These are phyloP conservation scores for Motacilla alba DNA, from an alignment of 2,113 vertebrate species.

Conservation along the genomic window DNA sequence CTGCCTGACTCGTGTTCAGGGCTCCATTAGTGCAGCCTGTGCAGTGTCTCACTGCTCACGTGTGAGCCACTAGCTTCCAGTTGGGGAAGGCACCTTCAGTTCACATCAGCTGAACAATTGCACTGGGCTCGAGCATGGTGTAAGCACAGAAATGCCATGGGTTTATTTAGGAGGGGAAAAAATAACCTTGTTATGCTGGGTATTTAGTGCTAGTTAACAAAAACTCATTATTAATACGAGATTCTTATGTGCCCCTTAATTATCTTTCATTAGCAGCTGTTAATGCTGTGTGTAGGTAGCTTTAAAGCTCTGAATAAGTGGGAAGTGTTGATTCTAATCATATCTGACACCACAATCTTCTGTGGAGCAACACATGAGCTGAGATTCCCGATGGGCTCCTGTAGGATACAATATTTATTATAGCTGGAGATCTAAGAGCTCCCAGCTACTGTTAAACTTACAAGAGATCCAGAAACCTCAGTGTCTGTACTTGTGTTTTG, in stretches of 20 bases:
- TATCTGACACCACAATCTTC: constrained; percentile 74
- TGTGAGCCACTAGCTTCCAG: background rate
- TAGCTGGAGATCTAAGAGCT: constrained; percentile 70
- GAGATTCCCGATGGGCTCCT: constrained; percentile 64
- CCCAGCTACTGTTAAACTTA: constrained; percentile 62
- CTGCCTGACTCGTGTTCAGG: background rate
- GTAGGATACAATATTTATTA: constrained; percentile 75
- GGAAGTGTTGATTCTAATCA: constrained; percentile 73
- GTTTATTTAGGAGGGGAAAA: background rate
- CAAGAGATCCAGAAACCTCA: constrained; percentile 56
- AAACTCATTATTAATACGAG: background rate
- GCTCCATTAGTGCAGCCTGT: constrained; percentile 9
- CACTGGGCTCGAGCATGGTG: background rate
- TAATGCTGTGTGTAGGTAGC: constrained; percentile 46
- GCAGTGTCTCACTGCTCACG: background rate
- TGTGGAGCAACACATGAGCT: constrained; percentile 59
- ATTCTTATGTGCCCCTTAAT: background rate
- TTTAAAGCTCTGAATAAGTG: constrained; percentile 61
- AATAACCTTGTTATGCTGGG: background rate
- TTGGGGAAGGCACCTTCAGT: constrained; percentile 21
- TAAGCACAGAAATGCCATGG: background rate
- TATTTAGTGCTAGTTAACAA: background rate
- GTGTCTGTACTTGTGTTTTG: constrained; percentile 42
- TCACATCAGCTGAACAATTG: constrained; percentile 17
- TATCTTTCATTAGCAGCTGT: constrained; percentile 26